Percentiles rank a stretch among this genome's conserved stretches.
These are phyloP conservation scores for Adoxophyes honmai DNA, from an alignment of 1,140 invertebrate species.

Conservation along the genomic window DNA sequence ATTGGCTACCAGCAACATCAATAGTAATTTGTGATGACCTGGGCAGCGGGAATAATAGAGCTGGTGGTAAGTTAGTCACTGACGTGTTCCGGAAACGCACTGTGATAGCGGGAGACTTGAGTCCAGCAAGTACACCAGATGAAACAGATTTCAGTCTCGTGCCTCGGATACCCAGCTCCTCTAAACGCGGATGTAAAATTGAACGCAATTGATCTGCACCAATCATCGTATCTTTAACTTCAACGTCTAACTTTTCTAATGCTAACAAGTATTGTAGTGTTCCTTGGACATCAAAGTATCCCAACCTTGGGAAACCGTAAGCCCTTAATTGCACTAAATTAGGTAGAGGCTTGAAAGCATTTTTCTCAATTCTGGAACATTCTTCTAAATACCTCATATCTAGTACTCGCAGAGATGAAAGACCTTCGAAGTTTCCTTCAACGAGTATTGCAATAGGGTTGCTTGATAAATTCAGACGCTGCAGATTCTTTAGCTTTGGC, in stretches of 20 bases:
- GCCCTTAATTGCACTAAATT: conserved; percentile 84
- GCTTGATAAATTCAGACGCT: conserved; percentile 85
- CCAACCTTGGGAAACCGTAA: conserved; percentile 86
- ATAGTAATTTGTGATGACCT: conserved; percentile 88
- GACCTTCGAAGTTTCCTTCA: conserved; percentile 84
- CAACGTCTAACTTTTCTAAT: conserved; percentile 86
- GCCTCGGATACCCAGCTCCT: conserved; percentile 85
- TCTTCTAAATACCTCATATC: conserved; percentile 83
- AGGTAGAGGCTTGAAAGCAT: conserved; percentile 84
- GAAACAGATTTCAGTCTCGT: conserved; percentile 86
- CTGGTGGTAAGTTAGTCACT: conserved; percentile 84
- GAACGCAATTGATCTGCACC: conserved; percentile 89
- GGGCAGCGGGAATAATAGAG: conserved; percentile 92
- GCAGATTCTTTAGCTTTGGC: conserved; percentile 82
- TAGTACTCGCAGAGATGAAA: conserved; percentile 81
- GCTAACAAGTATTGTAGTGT: conserved; percentile 84
- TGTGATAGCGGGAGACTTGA: conserved; percentile 83
- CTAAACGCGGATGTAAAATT: conserved; percentile 87
- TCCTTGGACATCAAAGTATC: conserved; percentile 90
- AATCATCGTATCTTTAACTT: conserved; percentile 90
- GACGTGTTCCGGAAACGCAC: conserved; percentile 89
- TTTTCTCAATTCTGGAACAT: conserved; percentile 88
- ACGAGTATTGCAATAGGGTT: conserved; percentile 86
- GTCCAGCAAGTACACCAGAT: conserved; percentile 88
- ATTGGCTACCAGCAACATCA: conserved; percentile 87